These are phyloP conservation scores for Notolepis coatsorum DNA, from an alignment of 2,797 vertebrate genomes.

Conservation along the genomic window DNA sequence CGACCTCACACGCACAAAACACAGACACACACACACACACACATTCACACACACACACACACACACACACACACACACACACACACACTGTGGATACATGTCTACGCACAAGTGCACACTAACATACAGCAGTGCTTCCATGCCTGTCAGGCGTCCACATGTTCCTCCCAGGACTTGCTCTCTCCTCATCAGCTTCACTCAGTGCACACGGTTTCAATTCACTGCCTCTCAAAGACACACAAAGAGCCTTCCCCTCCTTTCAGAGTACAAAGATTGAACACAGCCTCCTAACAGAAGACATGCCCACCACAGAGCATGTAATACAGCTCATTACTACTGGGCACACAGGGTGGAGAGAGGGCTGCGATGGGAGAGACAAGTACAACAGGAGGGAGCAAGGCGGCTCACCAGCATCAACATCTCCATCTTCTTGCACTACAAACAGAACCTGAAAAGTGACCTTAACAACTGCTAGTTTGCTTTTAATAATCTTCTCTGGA, in stretches of 20 bases:
- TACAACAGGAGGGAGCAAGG: constrained; percentile 37
- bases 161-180: constrained; percentile 70
- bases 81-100: constrained; percentile 14
- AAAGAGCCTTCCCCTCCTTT: constrained; percentile 70
- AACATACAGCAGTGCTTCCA: constrained; percentile 41
- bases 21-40: constrained; percentile 31
- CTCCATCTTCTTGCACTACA: constrained; percentile 63
- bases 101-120: constrained; percentile 55
- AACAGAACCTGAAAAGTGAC: constrained; percentile 56
- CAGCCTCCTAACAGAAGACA: constrained; percentile 70
- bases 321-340: constrained; percentile 80
- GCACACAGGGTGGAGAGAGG: constrained; percentile 56
- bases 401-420: constrained; percentile 50
- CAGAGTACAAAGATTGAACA: constrained; percentile 68
- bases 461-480: constrained; percentile 62
- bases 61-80: background rate
- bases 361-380: constrained; percentile 68
- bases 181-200: constrained; percentile 78
- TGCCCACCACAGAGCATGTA: constrained; percentile 78
- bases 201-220: constrained; percentile 77
- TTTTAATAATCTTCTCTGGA: constrained; percentile 44
- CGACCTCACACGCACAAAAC: background rate
- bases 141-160: constrained; percentile 74
- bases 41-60: constrained; percentile 1
- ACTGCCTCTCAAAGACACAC: constrained; percentile 76